Conservation (phyloP, 2,888 invertebrate genomes). For the Drosophila paranaensis region DNA sequence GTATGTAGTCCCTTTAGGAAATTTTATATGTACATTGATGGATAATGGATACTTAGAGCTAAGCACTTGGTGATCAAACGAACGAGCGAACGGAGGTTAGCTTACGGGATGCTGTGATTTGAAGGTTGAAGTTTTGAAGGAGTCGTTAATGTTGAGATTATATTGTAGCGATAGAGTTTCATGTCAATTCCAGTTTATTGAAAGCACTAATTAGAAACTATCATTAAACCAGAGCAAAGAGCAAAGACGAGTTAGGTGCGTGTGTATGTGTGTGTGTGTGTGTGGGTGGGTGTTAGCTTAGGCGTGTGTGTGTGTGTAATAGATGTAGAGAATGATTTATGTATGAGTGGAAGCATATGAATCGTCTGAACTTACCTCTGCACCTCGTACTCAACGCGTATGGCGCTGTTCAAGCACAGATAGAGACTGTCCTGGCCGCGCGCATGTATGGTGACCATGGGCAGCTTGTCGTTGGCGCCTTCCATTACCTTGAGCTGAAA, state of each 20-base stretch:
- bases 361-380: conserved; percentile 81
- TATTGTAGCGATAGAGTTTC: conserved; percentile 63
- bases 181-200: conserved; percentile 70
- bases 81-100: conserved; percentile 49
- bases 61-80: conserved; percentile 26
- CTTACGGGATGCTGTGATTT: conserved; percentile 63
- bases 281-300: neutral
- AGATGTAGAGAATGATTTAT: conserved; percentile 15
- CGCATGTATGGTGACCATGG: conserved; percentile 89
- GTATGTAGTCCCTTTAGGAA: conserved; percentile 16
- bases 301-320: conserved; percentile 11
- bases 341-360: neutral
- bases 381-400: conserved; percentile 87
- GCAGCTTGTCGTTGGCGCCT: conserved; percentile 83
- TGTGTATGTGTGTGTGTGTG: neutral
- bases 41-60: conserved; percentile 45
- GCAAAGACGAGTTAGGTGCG: conserved; percentile 35
- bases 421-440: conserved; percentile 86
- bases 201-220: conserved; percentile 73
- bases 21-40: conserved; percentile 59
- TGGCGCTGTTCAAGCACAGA: conserved; percentile 89
- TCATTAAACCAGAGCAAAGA: conserved; percentile 58
- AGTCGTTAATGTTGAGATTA: conserved; percentile 52
- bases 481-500: conserved; percentile 80
- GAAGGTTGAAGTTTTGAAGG: conserved; percentile 43